Conservation (phyloP, 2,797 vertebrate species). For the Lates japonicus region DNA sequence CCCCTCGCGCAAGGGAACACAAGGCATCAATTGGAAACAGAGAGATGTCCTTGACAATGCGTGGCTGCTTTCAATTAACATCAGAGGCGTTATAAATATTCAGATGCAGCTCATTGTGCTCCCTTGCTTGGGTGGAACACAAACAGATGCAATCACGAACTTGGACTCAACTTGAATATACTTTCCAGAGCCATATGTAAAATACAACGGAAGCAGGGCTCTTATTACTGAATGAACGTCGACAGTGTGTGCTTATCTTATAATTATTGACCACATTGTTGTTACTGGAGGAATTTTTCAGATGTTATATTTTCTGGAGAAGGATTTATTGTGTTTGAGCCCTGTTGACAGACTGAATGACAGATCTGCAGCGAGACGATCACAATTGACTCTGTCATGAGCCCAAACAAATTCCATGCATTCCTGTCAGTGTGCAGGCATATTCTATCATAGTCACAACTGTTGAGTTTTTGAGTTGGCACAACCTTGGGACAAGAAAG, state of each 20-base stretch:
- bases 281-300: slow-evolving; percentile 58
- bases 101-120: slow-evolving; percentile 65
- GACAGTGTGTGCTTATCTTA: slow-evolving; percentile 52
- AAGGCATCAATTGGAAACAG: slow-evolving; percentile 69
- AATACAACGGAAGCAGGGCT: slow-evolving; percentile 10
- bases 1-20: slow-evolving; percentile 55
- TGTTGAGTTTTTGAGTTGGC: neutral
- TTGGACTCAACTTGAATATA: slow-evolving; percentile 46
- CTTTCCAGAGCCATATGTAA: slow-evolving; percentile 7
- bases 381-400: slow-evolving; percentile 60
- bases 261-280: too few species aligned
- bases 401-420: slow-evolving; percentile 69
- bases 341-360: slow-evolving; percentile 70
- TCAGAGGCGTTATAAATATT: slow-evolving; percentile 78
- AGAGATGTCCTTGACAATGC: slow-evolving; percentile 75
- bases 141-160: slow-evolving; percentile 53
- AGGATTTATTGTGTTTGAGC: slow-evolving; percentile 68
- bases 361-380: slow-evolving; percentile 70
- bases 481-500: neutral
- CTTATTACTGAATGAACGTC: slow-evolving; percentile 19
- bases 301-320: slow-evolving; percentile 64
- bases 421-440: slow-evolving; percentile 9
- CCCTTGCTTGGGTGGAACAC: slow-evolving; percentile 31
- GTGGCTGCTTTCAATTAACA: slow-evolving; percentile 76
- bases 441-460: neutral